These are phyloP conservation scores for Hypothenemus hampei DNA, from an alignment of 1,140 invertebrate genomes.

Conservation along the genomic window DNA sequence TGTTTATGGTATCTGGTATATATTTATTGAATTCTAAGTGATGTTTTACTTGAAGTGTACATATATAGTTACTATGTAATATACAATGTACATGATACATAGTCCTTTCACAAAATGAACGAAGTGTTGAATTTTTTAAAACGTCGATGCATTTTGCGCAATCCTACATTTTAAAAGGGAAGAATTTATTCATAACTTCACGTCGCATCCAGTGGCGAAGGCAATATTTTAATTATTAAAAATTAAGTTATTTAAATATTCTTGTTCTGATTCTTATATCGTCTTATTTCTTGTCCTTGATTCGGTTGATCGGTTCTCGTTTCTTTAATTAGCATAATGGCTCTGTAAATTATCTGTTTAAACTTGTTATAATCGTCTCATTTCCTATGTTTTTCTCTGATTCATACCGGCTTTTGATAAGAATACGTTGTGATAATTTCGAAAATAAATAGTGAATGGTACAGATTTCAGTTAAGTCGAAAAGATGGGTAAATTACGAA, in stretches of 20 bases:
- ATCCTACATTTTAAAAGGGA: background rate
- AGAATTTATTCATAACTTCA: background rate
- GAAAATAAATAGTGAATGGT: too few relatives aligned
- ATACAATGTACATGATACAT: too few relatives aligned
- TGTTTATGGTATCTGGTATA: background rate
- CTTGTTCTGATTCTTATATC: background rate
- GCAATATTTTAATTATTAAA: background rate
- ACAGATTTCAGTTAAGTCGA: too few relatives aligned
- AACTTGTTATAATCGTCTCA: background rate
- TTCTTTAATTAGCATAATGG: background rate
- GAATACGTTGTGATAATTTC: too few relatives aligned
- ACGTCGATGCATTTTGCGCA: background rate
- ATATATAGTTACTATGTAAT: background rate
- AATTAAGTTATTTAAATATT: background rate
- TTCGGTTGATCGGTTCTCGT: background rate
- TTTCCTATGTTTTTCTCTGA: background rate
- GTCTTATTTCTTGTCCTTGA: background rate
- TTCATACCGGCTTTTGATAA: too few relatives aligned
- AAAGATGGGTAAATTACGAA: too few relatives aligned
- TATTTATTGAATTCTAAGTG: background rate
- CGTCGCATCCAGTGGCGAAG: background rate
- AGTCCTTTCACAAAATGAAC: too few relatives aligned
- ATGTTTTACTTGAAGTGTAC: background rate
- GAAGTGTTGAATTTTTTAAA: too few relatives aligned
- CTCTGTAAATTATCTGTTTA: background rate